Percentiles rank a stretch among this genome's conserved stretches.
These are phyloP conservation scores for Molorchus minor DNA, from an alignment of 2,888 invertebrate genomes.

Conservation along the genomic window DNA sequence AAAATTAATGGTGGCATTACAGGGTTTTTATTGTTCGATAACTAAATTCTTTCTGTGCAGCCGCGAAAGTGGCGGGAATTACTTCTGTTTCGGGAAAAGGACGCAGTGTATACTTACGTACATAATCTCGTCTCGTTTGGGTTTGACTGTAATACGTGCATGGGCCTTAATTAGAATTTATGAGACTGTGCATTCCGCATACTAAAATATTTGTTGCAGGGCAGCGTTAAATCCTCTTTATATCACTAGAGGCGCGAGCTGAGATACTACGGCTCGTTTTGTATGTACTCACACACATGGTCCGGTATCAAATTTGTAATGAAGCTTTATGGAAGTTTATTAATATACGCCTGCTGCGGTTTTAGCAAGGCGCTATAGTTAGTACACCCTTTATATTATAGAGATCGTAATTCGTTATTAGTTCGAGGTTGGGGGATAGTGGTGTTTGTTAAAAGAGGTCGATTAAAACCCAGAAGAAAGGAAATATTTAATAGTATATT, in stretches of 20 bases:
- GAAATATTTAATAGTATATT: too few relatives aligned
- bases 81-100: slow-evolving; percentile 32
- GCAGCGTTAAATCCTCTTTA: slow-evolving; percentile 35
- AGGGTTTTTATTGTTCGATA: slow-evolving; percentile 6
- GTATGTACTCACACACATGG: slow-evolving; percentile 25
- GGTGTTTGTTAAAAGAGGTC: too few relatives aligned
- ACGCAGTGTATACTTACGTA: slow-evolving; percentile 16
- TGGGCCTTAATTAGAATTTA: slow-evolving; percentile 39
- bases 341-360: background rate
- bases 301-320: background rate
- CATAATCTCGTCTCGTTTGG: slow-evolving; percentile 34
- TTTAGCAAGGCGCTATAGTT: background rate
- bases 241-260: slow-evolving; percentile 28
- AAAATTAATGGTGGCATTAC: slow-evolving; percentile 18
- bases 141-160: slow-evolving; percentile 30
- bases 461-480: too few relatives aligned
- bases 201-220: slow-evolving; percentile 38
- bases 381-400: too few relatives aligned
- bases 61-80: slow-evolving; percentile 28
- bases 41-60: slow-evolving; percentile 23
- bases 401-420: too few relatives aligned
- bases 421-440: too few relatives aligned
- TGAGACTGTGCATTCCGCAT: slow-evolving; percentile 39
- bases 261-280: slow-evolving; percentile 25
- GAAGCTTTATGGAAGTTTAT: slow-evolving; percentile 1